A percentile compares a stretch with the other conserved stretches of the same genome.
Evolutionary conservation across 1,140 invertebrate species (phyloP).

Genomic region (Apis dorsata): DNA sequence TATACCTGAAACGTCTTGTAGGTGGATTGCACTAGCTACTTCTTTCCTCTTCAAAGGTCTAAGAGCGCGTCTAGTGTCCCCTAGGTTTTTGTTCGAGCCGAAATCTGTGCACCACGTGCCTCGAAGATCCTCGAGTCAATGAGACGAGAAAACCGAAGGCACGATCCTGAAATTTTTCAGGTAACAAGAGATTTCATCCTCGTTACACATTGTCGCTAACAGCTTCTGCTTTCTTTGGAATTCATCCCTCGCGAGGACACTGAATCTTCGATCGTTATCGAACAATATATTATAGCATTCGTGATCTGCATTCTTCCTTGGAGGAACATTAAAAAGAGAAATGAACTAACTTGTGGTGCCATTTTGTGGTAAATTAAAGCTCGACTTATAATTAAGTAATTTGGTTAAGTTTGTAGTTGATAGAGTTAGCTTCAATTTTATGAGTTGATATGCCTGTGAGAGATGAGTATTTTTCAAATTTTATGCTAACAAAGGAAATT

Average conservation of each 20-base stretch:
- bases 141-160: conserved; percentile 37
- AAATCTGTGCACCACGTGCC: conserved; percentile 49
- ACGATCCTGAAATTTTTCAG: conserved; percentile 48
- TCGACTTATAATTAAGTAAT: too few species aligned
- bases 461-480: too few species aligned
- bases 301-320: conserved; percentile 4
- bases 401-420: too few species aligned
- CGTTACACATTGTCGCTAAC: not conserved
- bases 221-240: conserved; percentile 2
- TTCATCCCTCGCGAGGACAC: not conserved
- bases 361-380: too few species aligned
- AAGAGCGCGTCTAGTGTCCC: not conserved
- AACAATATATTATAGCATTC: not conserved
- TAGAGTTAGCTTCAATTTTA: not conserved
- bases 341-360: not conserved
- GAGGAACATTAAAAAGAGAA: not conserved
- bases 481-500: too few species aligned
- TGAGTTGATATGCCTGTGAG: not conserved
- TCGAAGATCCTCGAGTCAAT: conserved; percentile 35
- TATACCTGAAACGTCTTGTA: conserved; percentile 10
- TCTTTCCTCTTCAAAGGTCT: not conserved
- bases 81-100: conserved; percentile 41
- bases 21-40: conserved; percentile 20
- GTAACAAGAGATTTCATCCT: conserved; percentile 22
- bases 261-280: not conserved